A percentile compares a stretch with the other conserved stretches of the same genome.
These are phyloP conservation scores for Phthorimaea operculella DNA, from an alignment of 1,140 invertebrate species.

Conservation along the genomic window DNA sequence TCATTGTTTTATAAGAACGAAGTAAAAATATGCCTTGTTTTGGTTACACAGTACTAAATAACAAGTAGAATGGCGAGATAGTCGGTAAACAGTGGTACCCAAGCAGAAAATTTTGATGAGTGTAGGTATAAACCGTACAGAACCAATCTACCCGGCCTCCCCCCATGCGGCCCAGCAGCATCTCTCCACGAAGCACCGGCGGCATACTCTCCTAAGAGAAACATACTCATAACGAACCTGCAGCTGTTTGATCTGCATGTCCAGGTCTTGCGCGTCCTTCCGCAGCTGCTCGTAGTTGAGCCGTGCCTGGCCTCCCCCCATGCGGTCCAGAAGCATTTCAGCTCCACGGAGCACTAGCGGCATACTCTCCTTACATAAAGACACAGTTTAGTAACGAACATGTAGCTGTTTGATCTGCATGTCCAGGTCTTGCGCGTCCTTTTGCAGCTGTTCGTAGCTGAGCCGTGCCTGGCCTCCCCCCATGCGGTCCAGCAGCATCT, in stretches of 20 bases:
- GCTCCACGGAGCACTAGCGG: slow-evolving; percentile 80
- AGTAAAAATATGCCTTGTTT: no score
- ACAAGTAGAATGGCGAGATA: no score
- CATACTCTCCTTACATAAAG: slow-evolving; percentile 71
- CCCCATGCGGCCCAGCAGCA: slow-evolving; percentile 83
- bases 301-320: slow-evolving; percentile 78
- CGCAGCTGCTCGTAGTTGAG: slow-evolving; percentile 81
- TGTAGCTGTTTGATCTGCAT: slow-evolving; percentile 86
- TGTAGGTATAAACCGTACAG: no score
- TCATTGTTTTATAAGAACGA: no score
- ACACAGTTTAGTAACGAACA: slow-evolving; percentile 24
- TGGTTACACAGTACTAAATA: no score
- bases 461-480: slow-evolving; percentile 78
- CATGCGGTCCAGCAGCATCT: slow-evolving; percentile 83
- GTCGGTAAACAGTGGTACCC: no score
- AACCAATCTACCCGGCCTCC: no score
- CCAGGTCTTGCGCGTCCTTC: slow-evolving; percentile 84
- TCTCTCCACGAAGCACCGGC: slow-evolving; percentile 81
- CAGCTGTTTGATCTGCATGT: slow-evolving; percentile 86
- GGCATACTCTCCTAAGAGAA: slow-evolving; percentile 74
- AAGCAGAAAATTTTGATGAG: no score
- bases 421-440: slow-evolving; percentile 84
- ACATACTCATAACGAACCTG: slow-evolving; percentile 42
- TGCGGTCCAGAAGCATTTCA: slow-evolving; percentile 82
- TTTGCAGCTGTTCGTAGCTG: slow-evolving; percentile 81